Evolutionary conservation across 1,140 invertebrate species (phyloP), one percentile per base, ranked within the genome.

Genomic region (Lerema accius): DNA sequence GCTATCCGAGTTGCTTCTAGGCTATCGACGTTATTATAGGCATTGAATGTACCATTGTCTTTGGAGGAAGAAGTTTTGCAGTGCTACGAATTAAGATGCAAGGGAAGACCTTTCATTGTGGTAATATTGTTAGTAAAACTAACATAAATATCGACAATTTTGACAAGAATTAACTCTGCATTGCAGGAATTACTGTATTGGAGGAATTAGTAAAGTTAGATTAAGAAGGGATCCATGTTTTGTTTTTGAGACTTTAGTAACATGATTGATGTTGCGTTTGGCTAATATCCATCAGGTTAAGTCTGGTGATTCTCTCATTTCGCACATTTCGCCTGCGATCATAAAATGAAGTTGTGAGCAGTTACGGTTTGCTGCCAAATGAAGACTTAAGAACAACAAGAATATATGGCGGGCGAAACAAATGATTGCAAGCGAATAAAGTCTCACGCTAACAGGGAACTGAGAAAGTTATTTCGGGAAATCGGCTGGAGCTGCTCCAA

Each of bases 401-500:
- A 53, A 19, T 43, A 15, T 46, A 51, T 53, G 53, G 39, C 58
- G 50, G 69, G 46, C 63, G 68, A 49, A 76, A 78, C 77, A 73
- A 74, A 74, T 63, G 69, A 65, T 74, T 69, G 71, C 67, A 65
- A 32, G 51, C 50, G 68, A 71, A 80, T 84, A 79, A 79, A 80
- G 79, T 79, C 69, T 71, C 72, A 73, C 69, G 71, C 71, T 70
- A 80, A 76, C 69, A 77, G 61, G 70, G 74, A 85, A 82, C 76
- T 65, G 68, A 23, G 70, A 35, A 40, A 76, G 78, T 84, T 89
- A 89, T 89, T 89, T 89, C 79, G 76, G 82, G 80, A 86, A 84
- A 71, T 72, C 75, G 75, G 75, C 83, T 89, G 86, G 86, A 89
- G 75, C 73, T 63, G 73, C 78, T 85, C 86, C 86, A 89, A 89